Evolutionary conservation across 2,113 vertebrate genomes (phyloP).

Genomic region (Xyrauchen texanus): DNA sequence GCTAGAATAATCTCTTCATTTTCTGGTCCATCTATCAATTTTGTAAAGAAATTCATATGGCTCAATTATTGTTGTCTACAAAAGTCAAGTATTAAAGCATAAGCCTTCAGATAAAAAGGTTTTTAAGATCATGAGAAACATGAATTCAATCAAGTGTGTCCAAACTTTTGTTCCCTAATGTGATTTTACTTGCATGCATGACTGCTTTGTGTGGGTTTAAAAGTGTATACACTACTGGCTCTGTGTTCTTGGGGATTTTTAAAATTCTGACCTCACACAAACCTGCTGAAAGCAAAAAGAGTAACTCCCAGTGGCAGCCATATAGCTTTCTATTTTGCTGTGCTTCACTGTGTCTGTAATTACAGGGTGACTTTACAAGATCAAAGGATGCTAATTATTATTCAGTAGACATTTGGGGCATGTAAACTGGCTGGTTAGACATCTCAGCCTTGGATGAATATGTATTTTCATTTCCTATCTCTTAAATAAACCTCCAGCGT

Average conservation of each 20-base stretch:
- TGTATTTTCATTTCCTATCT: slow-evolving; percentile 55
- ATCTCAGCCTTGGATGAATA: slow-evolving; percentile 50
- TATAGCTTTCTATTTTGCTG: slow-evolving; percentile 13
- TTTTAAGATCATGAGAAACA: too few species aligned
- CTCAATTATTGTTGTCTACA: too few species aligned
- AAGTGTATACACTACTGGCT: background rate
- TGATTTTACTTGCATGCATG: too few species aligned
- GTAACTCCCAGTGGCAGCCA: background rate
- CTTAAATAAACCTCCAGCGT: slow-evolving; percentile 17
- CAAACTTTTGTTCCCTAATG: too few species aligned
- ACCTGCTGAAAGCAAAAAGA: background rate
- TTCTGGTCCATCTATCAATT: too few species aligned
- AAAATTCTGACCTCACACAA: background rate
- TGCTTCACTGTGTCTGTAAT: slow-evolving; percentile 31
- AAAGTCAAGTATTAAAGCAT: too few species aligned
- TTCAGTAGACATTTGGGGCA: slow-evolving; percentile 51
- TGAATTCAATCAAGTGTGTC: too few species aligned
- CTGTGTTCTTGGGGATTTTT: background rate
- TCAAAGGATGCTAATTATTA: slow-evolving; percentile 55
- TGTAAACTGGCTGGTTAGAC: slow-evolving; percentile 43
- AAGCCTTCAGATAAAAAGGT: too few species aligned
- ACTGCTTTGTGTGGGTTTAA: too few species aligned
- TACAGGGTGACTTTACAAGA: slow-evolving; percentile 46
- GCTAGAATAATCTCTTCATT: too few species aligned
- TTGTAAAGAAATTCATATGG: too few species aligned